Evolutionary conservation across 2,797 vertebrate genomes (phyloP), one percentile per base, ranked within the genome.

Genomic region (Enteromius thamalakanensis): DNA sequence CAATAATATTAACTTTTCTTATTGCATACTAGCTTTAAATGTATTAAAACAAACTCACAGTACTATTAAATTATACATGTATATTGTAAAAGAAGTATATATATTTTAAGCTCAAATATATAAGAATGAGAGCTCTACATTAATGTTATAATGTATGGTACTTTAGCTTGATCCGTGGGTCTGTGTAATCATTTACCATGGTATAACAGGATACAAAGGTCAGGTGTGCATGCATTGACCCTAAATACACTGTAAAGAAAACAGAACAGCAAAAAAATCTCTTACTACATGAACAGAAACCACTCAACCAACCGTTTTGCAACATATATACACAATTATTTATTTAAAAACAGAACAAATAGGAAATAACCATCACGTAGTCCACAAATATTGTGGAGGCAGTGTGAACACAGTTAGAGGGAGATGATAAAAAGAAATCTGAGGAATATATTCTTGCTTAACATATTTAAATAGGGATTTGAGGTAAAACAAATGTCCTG

Each of bases 371-470:
- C 81, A 85, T 85, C 77, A 86, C 75, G 55, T 80, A 86, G 64
- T 87, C 87, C 87, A 89, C 88, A 89, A 89, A 88, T 89, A 89
- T 87, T 89, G 89, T 89, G 85, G 87, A 80, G 83, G 84, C 78
- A 60, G 84, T 75, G 79, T 84, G 78, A 85, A 81, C 55, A 82
- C 78, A 79, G 64, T 70, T 49, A 65, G 72, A 74, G 53, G 47
- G 80, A 70, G 82, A 67, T 67, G 68, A 80, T 74, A 72, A 49
- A 65, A 79, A 60, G 26, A 85, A 81, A 79, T 58, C 65, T 42
- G 23, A 42, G 70, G n/a, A 74, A 81, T 67, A 29, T 45, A 51
- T 68, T 74, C 29, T 45, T 15, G 11, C n/a, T 55, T 64, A 58
- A 53, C 29, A 60, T 26, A 76, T 26, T 42, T 64, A 75, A 37